phyloP scores from a whole-genome alignment of 2,888 invertebrate genomes.

The Resseliella maxima region DNA sequence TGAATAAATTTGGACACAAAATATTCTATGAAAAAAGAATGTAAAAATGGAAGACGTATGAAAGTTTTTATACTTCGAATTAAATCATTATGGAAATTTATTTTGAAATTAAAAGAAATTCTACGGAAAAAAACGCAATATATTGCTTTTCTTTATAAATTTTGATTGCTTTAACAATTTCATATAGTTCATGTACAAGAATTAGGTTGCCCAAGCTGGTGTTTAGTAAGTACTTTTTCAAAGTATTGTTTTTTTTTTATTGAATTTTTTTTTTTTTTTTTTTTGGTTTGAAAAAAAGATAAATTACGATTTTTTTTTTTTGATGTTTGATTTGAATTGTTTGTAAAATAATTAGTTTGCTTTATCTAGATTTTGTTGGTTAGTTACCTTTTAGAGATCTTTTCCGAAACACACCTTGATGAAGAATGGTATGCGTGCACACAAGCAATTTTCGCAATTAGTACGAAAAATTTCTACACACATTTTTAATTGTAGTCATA shows the following conservation, averaged over 20 bases:
- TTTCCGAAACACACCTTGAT: constrained; percentile 93
- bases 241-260: constrained; percentile 57
- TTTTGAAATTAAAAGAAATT: constrained; percentile 62
- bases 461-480: constrained; percentile 69
- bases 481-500: constrained; percentile 54
- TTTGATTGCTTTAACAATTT: constrained; percentile 14
- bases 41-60: constrained; percentile 16
- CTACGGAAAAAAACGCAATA: constrained; percentile 63
- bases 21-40: constrained; percentile 30
- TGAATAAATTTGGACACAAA: background rate
- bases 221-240: constrained; percentile 66
- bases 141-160: constrained; percentile 59
- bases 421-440: constrained; percentile 72
- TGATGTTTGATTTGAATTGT: constrained; percentile 57
- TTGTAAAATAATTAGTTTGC: constrained; percentile 54
- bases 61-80: constrained; percentile 12
- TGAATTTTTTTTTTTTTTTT: constrained; percentile 56
- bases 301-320: constrained; percentile 61
- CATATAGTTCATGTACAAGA: constrained; percentile 67
- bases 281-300: background rate
- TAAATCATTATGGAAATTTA: constrained; percentile 47
- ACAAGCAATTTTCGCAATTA: constrained; percentile 68
- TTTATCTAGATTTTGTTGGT: constrained; percentile 61
- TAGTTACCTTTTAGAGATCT: constrained; percentile 96
- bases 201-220: constrained; percentile 69